Evolutionary conservation across 2,888 invertebrate genomes (phyloP).

Genomic region (Caradrina kadenii): DNA sequence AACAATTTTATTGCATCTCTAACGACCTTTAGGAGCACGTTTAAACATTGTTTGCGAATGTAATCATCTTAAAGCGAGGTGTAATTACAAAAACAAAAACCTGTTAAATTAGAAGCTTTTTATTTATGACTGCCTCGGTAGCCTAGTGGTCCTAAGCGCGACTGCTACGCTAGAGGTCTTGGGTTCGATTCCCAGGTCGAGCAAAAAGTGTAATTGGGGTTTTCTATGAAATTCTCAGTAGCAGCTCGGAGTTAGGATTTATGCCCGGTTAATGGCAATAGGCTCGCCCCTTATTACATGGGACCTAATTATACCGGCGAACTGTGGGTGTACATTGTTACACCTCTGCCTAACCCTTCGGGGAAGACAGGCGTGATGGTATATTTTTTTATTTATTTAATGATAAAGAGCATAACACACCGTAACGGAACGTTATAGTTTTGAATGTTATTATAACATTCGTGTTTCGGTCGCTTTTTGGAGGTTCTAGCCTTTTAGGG

Average conservation of each 20-base stretch:
- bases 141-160: no score
- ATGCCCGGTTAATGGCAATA: no score
- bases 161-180: no score
- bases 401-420: slow-evolving; percentile 21
- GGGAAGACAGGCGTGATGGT: no score
- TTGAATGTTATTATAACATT: slow-evolving; percentile 22
- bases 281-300: no score
- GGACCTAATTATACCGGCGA: no score
- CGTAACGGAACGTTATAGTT: slow-evolving; percentile 21
- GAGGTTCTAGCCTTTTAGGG: not conserved
- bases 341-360: no score
- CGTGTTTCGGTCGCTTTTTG: slow-evolving; percentile 16
- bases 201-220: no score
- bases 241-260: no score
- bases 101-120: slow-evolving; percentile 43
- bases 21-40: slow-evolving; percentile 35
- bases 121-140: slow-evolving; percentile 38
- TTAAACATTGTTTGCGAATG: slow-evolving; percentile 46
- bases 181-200: no score
- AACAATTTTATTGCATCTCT: slow-evolving; percentile 56
- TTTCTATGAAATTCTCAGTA: no score
- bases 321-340: no score
- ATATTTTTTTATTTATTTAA: not conserved
- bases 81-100: slow-evolving; percentile 42
- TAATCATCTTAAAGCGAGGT: slow-evolving; percentile 40